Percentiles rank a stretch among this genome's conserved stretches.
Conservation (phyloP, 2,113 vertebrate species). For the Odobenus rosmarus region DNA sequence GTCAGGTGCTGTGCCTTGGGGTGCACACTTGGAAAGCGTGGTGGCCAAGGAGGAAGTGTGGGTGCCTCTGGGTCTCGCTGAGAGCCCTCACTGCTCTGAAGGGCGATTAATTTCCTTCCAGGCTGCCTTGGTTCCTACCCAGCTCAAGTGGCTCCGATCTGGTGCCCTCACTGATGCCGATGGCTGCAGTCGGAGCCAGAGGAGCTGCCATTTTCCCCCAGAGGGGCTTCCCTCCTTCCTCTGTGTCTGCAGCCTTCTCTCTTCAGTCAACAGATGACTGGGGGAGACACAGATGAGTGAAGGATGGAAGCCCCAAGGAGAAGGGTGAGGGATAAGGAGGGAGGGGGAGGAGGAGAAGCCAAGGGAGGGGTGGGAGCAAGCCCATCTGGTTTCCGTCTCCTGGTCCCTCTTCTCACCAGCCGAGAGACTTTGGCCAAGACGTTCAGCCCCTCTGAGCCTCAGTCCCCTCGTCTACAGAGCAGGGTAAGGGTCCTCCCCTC, state of each 20-base stretch:
- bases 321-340: background rate
- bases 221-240: background rate
- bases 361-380: background rate
- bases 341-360: no score
- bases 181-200: rapidly evolving
- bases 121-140: background rate
- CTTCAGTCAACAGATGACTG: background rate
- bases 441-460: background rate
- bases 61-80: rapidly evolving
- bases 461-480: background rate
- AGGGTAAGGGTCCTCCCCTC: no score
- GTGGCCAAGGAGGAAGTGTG: background rate
- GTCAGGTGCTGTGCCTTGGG: no score
- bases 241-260: background rate
- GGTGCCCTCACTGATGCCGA: background rate
- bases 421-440: no score
- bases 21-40: background rate
- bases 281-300: background rate
- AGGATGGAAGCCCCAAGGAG: background rate
- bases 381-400: background rate
- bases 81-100: background rate
- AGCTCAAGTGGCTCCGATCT: background rate
- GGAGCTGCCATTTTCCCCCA: background rate
- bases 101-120: background rate
- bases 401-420: background rate